Evolutionary conservation across 2,888 invertebrate species (phyloP).

Genomic region (Plutella xylostella): DNA sequence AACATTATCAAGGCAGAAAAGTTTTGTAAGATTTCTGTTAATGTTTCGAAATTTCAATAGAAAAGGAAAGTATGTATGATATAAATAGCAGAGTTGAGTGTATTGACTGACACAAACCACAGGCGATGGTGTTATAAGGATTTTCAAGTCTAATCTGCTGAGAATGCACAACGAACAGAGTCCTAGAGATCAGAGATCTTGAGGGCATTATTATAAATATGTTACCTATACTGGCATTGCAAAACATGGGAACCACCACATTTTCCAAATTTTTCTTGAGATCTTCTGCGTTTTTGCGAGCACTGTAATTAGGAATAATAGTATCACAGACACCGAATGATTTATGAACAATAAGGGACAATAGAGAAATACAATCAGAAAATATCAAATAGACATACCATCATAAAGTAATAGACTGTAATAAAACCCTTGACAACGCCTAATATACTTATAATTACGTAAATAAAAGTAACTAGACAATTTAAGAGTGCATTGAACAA

Average conservation of each 20-base stretch:
- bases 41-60: too few species aligned
- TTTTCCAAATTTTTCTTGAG: conserved; percentile 93
- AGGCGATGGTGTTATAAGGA: conserved; percentile 41
- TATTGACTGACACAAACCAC: conserved; percentile 44
- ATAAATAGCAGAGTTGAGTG: conserved; percentile 5
- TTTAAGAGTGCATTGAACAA: too few species aligned
- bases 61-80: too few species aligned
- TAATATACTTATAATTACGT: too few species aligned
- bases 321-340: conserved; percentile 64
- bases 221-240: conserved; percentile 87
- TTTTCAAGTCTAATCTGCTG: conserved; percentile 37
- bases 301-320: conserved; percentile 79
- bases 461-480: too few species aligned
- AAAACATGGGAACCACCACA: conserved; percentile 98
- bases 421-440: too few species aligned
- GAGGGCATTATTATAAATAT: conserved; percentile 68
- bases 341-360: conserved; percentile 14
- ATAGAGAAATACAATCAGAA: not conserved
- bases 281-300: conserved; percentile 94
- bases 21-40: too few species aligned
- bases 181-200: conserved; percentile 49
- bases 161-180: conserved; percentile 49
- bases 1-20: too few species aligned
- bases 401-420: too few species aligned
- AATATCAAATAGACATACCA: not conserved